Conservation (phyloP, 2,113 vertebrate species). For the Sinosuthora webbiana region DNA sequence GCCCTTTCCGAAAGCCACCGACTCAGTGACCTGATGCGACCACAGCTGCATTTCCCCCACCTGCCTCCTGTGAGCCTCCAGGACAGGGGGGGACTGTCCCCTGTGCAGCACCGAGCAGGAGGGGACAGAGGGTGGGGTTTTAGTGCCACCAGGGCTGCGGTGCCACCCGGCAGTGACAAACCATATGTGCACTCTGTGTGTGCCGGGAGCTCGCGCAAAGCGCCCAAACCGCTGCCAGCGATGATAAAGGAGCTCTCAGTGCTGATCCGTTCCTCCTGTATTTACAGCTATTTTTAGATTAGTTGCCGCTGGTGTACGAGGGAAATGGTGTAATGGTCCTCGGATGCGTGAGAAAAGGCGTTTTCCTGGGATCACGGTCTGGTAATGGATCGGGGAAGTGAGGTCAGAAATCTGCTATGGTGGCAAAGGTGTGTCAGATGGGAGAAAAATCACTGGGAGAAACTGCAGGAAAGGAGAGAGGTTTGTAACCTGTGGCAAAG, state of each 20-base stretch:
- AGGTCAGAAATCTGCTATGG: background rate
- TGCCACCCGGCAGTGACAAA: background rate
- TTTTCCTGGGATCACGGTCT: background rate
- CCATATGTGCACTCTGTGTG: background rate
- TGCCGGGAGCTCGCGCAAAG: background rate
- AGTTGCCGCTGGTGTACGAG: background rate
- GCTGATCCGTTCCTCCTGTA: background rate
- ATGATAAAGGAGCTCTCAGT: background rate
- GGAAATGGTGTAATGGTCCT: background rate
- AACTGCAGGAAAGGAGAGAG: background rate
- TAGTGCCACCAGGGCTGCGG: background rate
- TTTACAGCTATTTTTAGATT: constrained; percentile 5
- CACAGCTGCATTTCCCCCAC: background rate
- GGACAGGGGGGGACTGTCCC: background rate
- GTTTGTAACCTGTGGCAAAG: background rate
- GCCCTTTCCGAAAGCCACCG: background rate
- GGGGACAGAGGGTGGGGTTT: background rate
- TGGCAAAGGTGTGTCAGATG: background rate
- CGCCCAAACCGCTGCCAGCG: background rate
- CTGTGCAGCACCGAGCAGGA: background rate
- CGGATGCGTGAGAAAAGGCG: background rate
- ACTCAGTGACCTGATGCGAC: rapidly evolving
- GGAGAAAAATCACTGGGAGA: background rate
- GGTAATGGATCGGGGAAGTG: background rate
- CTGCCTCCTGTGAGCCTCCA: background rate